Conservation (phyloP, 2,113 vertebrate species). For the Hystrix cristata region DNA sequence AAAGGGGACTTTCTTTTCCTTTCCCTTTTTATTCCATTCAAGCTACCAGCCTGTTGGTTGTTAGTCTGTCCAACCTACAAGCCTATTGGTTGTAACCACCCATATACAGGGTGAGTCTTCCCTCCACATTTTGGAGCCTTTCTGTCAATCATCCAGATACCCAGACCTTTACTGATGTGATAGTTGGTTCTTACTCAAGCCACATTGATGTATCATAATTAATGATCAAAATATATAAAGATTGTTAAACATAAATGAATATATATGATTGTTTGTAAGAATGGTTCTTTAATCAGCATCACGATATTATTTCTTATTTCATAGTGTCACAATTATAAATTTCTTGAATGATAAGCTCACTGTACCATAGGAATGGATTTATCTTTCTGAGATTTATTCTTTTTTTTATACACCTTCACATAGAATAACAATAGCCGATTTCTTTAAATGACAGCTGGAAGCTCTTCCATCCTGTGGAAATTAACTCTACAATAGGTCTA, state of each 20-base stretch:
- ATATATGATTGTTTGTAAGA: not conserved
- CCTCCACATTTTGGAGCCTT: not conserved
- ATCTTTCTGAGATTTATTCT: constrained; percentile 1
- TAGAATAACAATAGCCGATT: constrained; percentile 17
- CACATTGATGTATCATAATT: not conserved
- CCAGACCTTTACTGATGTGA: not conserved
- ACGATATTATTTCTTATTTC: not conserved
- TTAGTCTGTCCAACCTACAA: not conserved
- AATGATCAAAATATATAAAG: not conserved
- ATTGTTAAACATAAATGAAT: not conserved
- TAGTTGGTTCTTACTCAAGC: not conserved
- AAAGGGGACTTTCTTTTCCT: not conserved
- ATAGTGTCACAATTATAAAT: not conserved
- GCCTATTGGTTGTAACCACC: not conserved
- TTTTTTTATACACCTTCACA: not conserved
- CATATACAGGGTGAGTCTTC: not conserved
- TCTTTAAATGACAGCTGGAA: not conserved
- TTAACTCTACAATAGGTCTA: not conserved
- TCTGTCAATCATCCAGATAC: not conserved
- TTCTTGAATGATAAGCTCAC: constrained; percentile 25
- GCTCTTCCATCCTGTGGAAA: constrained; percentile 13
- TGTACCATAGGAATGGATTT: not conserved
- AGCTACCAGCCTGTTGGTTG: not conserved
- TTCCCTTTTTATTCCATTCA: not conserved
- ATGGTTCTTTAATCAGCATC: not conserved